Percentiles rank a stretch among this genome's conserved stretches.
phyloP scores from a whole-genome alignment of 2,888 invertebrate genomes.

The Cataglyphis altisquamis region DNA sequence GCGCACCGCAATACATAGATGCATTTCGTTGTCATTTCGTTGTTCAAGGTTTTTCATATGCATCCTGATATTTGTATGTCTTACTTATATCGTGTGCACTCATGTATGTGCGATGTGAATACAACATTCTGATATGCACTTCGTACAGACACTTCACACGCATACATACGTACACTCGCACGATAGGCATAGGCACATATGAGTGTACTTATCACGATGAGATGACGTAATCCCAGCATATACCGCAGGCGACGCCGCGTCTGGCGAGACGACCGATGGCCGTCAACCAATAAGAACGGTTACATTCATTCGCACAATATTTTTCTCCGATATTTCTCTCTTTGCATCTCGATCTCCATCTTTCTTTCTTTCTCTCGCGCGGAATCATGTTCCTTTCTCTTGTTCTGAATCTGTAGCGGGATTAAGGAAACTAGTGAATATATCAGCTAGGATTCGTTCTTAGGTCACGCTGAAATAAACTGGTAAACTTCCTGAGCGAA shows the following conservation, averaged over 20 bases:
- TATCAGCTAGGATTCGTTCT: neutral
- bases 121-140: neutral
- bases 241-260: conserved; percentile 77
- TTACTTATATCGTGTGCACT: too few species aligned
- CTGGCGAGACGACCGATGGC: conserved; percentile 74
- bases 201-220: conserved; percentile 53
- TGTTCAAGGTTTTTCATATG: conserved; percentile 63
- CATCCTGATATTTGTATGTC: neutral
- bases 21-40: conserved; percentile 64
- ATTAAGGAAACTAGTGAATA: conserved; percentile 65
- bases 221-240: conserved; percentile 58
- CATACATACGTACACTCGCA: conserved; percentile 16
- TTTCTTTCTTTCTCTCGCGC: conserved; percentile 12
- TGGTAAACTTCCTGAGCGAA: neutral
- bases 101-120: neutral
- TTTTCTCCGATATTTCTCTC: conserved; percentile 27
- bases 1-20: neutral
- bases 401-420: conserved; percentile 54
- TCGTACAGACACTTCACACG: neutral
- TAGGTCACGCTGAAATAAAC: conserved; percentile 29
- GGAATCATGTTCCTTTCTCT: conserved; percentile 2
- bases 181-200: conserved; percentile 39
- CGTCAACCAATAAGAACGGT: conserved; percentile 55
- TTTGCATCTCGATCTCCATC: neutral
- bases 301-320: conserved; percentile 39